These are phyloP conservation scores for Catharus fuscescens DNA, from an alignment of 2,113 vertebrate genomes.

Conservation along the genomic window DNA sequence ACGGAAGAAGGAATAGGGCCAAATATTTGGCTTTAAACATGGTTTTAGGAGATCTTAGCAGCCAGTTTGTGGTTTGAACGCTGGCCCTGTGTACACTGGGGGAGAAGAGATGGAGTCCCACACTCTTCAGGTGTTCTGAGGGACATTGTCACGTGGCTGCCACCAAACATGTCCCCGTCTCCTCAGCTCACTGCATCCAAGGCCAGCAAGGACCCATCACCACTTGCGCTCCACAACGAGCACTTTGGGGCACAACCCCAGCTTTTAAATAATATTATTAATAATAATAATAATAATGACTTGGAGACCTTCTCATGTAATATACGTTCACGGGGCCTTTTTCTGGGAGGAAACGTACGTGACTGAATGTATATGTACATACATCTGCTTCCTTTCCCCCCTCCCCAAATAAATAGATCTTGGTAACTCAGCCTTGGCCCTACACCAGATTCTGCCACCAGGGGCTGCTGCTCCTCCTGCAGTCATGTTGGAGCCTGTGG, in stretches of 20 bases:
- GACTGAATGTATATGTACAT: conserved; percentile 50
- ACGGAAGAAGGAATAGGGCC: not conserved
- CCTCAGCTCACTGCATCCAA: not conserved
- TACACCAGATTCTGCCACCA: fast-evolving
- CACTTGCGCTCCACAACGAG: not conserved
- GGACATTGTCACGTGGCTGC: not conserved
- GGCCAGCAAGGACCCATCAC: not conserved
- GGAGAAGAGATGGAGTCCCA: not conserved
- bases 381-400: not conserved
- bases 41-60: not conserved
- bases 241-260: not conserved
- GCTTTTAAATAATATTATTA: conserved; percentile 37
- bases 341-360: not conserved
- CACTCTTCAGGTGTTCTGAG: not conserved
- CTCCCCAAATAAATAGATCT: conserved; percentile 39
- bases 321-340: conserved; percentile 30
- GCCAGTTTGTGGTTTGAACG: not conserved
- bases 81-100: not conserved
- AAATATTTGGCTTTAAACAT: not conserved
- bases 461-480: not conserved
- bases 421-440: not conserved
- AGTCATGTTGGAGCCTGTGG: fast-evolving
- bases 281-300: not conserved
- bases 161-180: not conserved
- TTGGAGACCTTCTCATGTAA: not conserved